Evolutionary conservation across 2,113 vertebrate species (phyloP), one percentile per base, ranked within the genome.

Genomic region (Ancistrus triradiatus): DNA sequence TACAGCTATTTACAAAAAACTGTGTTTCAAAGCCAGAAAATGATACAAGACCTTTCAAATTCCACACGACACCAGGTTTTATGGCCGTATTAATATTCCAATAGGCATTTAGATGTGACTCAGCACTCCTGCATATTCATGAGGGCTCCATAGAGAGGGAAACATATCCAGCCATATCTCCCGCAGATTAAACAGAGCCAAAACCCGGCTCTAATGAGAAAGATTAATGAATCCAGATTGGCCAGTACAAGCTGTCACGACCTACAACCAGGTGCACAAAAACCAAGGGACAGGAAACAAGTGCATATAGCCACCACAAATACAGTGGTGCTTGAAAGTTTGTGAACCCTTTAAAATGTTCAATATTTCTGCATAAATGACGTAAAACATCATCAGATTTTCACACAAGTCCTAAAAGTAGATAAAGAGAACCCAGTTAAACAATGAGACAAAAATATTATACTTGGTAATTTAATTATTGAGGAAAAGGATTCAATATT

Each of bases 151-250:
- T 64, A 48, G 62, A 52, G 77, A 75, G 78, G 73, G 62, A 82
- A 80, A 57, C 59, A 63, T 64, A 73, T 69, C 74, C 53, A 49
- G 70, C 66, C 73, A 76, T 66, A 70, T 62, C 77, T 71, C 40
- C 22, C 11, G 70, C 69, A 73, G 76, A 77, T 63, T 77, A 82
- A 78, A 31, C 60, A 76, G 70, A 76, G 70, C 74, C 68, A 64
- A 73, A 75, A 72, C 57, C 47, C 13, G 47, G 33, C 74, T 73
- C 18, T 81, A 81, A 83, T 80, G 78, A 81, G 80, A 59, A 21
- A 69, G 63, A 86, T 83, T 81, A 81, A 75, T 68, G 75, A 78
- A 72, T 68, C 62, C 8, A 74, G 70, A 75, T 77, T 9, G 66
- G 59, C 69, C 61, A 72, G 67, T 51, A 55, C 33, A 24, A 5